Base-by-base conservation (phyloP, 30 jellyfish, hydroid and myxozoan genomes). In the Turritopsis dohrnii region DNA sequence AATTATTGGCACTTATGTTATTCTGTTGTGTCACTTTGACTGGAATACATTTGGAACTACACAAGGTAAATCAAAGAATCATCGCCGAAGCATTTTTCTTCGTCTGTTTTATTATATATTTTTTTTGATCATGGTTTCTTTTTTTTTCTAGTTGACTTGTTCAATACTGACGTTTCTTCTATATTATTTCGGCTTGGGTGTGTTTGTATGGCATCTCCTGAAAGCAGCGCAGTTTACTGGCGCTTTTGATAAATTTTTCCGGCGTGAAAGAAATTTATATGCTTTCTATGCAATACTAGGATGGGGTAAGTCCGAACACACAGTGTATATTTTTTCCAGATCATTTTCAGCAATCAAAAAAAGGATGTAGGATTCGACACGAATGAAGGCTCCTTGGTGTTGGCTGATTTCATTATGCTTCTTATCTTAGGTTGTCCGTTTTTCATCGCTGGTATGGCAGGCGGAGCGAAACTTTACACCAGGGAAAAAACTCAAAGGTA, bases 201-300 rank as follows among this genome's bases (percentile, higher is more conserved):
- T 89, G 1, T 94, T 94, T 87, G 88, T 94, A 69, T 94, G 99
- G 99, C 99, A 94, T 29, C 86, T 94, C 71, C 89, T 94, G 52
- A 94, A 94, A 84, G 97, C 97, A 13, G 99, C 99, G 7, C 99
- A 94, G 73, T 85, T 94, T 79, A 85, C 91, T 79, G 99, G 99
- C n/a, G 92, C 91, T 73, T 94, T 94, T 60, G 99, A 94, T 72
- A 96, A 94, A 28, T 84, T 94, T 85, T 94, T 94, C 80, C 92
- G 96, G 29, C 81, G 81, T 41, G 96, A 92, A 79, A 77, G 97
- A 81, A 94, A 94, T 83, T 75, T 89, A 17, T 94, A 86, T 85
- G 52, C 90, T 29, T 94, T 94, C 88, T 89, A 94, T 77, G 79
- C 90, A 74, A 83, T 94, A 26, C 91, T 94, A 19, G 99, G 99